Conservation (phyloP, 2,797 vertebrate genomes). For the Eurystomus glaucurus region DNA sequence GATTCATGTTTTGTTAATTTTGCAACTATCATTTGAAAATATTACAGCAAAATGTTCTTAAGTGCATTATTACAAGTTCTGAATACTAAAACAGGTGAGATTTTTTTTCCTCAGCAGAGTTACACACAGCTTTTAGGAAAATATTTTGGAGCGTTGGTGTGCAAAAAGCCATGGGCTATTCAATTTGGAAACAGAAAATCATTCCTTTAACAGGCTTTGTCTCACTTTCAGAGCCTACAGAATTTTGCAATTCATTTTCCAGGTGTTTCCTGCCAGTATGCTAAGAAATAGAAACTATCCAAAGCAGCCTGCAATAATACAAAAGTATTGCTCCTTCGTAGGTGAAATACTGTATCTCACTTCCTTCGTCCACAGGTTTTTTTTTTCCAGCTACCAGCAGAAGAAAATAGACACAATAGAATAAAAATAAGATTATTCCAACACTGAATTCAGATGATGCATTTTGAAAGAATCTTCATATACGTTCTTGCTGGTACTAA, state of each 20-base stretch:
- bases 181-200: neutral
- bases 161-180: neutral
- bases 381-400: neutral
- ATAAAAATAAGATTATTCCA: neutral
- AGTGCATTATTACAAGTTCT: neutral
- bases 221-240: neutral
- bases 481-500: neutral
- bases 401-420: neutral
- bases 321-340: neutral
- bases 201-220: neutral
- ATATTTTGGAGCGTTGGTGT: neutral
- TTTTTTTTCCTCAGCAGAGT: neutral
- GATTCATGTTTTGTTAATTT: neutral
- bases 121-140: neutral
- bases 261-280: conserved; percentile 54
- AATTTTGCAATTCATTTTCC: conserved; percentile 1
- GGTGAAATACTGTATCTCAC: neutral
- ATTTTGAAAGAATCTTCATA: neutral
- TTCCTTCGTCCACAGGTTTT: neutral
- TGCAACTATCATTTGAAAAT: neutral
- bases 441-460: neutral
- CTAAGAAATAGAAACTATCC: neutral
- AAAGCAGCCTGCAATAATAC: neutral
- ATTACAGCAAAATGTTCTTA: neutral
- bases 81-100: neutral